Evolutionary conservation across 2,888 invertebrate genomes (phyloP), one percentile per base, ranked within the genome.

Genomic region (Nemoura dubitans): DNA sequence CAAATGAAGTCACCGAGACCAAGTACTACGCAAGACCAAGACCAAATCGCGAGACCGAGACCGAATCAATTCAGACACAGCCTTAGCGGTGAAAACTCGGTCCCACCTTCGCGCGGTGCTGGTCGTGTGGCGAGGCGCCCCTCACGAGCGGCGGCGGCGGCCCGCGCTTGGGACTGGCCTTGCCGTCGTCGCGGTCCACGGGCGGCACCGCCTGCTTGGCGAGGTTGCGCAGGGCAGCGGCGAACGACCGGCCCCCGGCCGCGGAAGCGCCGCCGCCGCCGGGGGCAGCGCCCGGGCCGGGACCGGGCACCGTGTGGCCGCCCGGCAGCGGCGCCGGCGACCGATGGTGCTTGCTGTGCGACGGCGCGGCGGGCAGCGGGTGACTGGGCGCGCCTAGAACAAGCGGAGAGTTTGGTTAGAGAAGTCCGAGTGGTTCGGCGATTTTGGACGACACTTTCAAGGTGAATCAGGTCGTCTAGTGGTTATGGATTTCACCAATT

Each of bases 131-230:
- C 30, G 90, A 89, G 83, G 89, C 89, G 21, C 89, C 89, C 77
- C 89, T 88, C 85, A 90, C 89, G 82, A 90, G 88, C 88, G 89
- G 89, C 26, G 89, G 89, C 86, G 92, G 90, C 86, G 86, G 86
- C 1, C 87, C 83, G 29, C 77, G 78, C 85, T 88, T 88, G 29
- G 88, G 88, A 27, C 78, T 78, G 6, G 26, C 81, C 81, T 81
- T 81, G 89, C 89, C 89, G 85, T 87, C 86, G 36, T 88, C 89
- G 43, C 88, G 88, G 42, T 89, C 90, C 88, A 86, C 29, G 14
- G 95, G 95, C 89, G 95, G 96, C 87, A 96, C 96, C 28, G 97
- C 97, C 92, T 98, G 98, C 92, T 98, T 97, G 88, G 98, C 98
- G 89, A 98, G 94, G 91, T 96, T 97, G 87, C 98, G 94, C 86